phyloP scores from a whole-genome alignment of 2,113 vertebrate genomes.

The Nothoprocta pentlandii region DNA sequence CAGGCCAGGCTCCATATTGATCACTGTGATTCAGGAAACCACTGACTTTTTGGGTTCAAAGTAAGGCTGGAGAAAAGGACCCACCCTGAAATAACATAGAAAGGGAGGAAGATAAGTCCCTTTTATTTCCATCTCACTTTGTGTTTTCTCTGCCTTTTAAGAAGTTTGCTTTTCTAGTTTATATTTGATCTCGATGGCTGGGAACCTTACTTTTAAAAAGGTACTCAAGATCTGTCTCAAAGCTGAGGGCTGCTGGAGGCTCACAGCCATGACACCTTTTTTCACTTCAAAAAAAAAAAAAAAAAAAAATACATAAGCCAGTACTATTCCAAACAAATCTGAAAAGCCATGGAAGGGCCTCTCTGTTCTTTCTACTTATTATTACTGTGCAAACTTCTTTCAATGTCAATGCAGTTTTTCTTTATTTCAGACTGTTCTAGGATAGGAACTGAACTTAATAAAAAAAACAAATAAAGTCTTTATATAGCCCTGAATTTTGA shows the following conservation, averaged over 20 bases:
- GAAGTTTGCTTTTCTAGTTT: conserved; percentile 11
- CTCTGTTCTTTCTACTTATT: neutral
- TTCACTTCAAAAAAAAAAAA: neutral
- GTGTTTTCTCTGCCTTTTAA: neutral
- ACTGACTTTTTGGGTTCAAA: neutral
- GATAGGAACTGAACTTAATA: neutral
- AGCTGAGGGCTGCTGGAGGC: neutral
- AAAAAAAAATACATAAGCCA: neutral
- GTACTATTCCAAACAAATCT: neutral
- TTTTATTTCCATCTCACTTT: conserved; percentile 24
- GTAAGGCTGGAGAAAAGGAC: neutral
- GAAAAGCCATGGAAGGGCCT: neutral
- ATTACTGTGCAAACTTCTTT: neutral
- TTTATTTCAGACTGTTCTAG: neutral
- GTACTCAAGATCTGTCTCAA: neutral
- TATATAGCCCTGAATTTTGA: neutral
- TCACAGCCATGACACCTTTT: neutral
- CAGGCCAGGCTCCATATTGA: rapidly evolving
- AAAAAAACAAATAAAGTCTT: neutral
- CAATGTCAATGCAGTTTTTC: neutral
- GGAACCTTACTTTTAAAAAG: neutral
- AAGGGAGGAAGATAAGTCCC: neutral
- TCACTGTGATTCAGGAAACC: neutral
- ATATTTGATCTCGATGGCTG: conserved; percentile 24
- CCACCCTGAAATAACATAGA: neutral